These are phyloP conservation scores for Boloria selene DNA, from an alignment of 2,888 invertebrate species.

Conservation along the genomic window DNA sequence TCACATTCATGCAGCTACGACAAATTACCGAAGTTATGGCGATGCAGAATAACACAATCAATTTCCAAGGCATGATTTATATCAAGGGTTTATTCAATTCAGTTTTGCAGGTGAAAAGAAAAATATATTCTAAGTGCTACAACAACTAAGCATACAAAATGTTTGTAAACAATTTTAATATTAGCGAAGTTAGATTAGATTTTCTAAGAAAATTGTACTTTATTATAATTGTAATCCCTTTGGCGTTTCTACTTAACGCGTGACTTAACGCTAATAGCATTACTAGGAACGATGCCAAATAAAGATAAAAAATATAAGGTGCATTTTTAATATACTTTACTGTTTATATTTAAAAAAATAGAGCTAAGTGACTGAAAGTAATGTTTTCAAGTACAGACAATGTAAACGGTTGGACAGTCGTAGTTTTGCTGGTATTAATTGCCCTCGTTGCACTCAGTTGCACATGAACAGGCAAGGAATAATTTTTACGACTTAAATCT, in stretches of 20 bases:
- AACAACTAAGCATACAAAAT: neutral
- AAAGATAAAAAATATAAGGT: too few species aligned
- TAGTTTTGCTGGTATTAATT: slow-evolving; percentile 37
- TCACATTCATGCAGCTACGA: slow-evolving; percentile 45
- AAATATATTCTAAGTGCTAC: slow-evolving; percentile 37
- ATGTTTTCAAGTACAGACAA: slow-evolving; percentile 28
- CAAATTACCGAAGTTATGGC: slow-evolving; percentile 53
- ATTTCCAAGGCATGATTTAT: slow-evolving; percentile 55
- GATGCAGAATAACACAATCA: slow-evolving; percentile 48
- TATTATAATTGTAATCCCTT: too few species aligned
- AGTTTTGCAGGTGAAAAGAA: slow-evolving; percentile 42
- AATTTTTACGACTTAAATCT: neutral
- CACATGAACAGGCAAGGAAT: slow-evolving; percentile 16
- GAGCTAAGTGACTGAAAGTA: slow-evolving; percentile 28
- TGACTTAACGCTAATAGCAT: too few species aligned
- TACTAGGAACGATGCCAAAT: too few species aligned
- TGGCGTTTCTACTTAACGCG: too few species aligned
- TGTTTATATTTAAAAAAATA: neutral
- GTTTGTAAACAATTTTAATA: neutral
- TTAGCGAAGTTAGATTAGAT: neutral
- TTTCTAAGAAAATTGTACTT: neutral
- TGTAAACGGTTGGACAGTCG: slow-evolving; percentile 30
- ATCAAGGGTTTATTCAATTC: slow-evolving; percentile 51
- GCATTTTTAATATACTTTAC: neutral
- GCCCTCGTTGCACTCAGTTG: slow-evolving; percentile 33